Base-by-base conservation (phyloP, 1,140 invertebrate genomes). In the Pygmarrhopalites habei region DNA sequence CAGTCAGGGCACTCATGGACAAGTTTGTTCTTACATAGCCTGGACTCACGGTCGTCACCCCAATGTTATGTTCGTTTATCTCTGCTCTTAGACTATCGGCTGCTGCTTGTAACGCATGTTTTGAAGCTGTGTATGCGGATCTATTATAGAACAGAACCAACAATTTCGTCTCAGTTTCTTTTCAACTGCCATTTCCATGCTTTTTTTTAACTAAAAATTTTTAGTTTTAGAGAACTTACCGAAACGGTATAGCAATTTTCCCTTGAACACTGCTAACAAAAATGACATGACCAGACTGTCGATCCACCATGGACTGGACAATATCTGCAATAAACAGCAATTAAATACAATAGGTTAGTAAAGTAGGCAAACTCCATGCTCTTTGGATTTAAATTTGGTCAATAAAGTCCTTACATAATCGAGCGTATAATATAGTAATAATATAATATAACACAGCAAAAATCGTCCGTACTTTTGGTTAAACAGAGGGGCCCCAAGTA, bases 181-280 rank as follows among this genome's bases (percentile, higher is more conserved):
- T 46, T 23, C 21, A 21, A 51, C n/a, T n/a, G n/a, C 25, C 43
- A 32, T 4, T 35, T 43, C 51, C 1, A 46, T 26, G 21, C 7
- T 49, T 12, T 7, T 49, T 14, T 21, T 49, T 49, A 21, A 21
- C n/a, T 41, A 12, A 12, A 41, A 41, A 12, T 23, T 25, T 26
- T n/a, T n/a, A n/a, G n/a, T n/a, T n/a, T n/a, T n/a, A n/a, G n/a
- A n/a, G n/a, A n/a, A 64, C 46, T 65, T 73, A 82, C 83, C 83
- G 81, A 73, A 86, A 87, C 41, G 95, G 94, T 72, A 97, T 82
- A 3, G 90, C 85, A 58, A 98, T 84, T 74, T 88, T 85, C 46
- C 92, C 92, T 81, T 98, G 95, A 2, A 98, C 80, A 68, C 92
- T 95, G 75, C 92, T 92, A n/a, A 97, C 80, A 69, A 85, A 88